These are phyloP conservation scores for Anniella stebbinsi DNA, from an alignment of 2,797 vertebrate genomes.

Conservation along the genomic window DNA sequence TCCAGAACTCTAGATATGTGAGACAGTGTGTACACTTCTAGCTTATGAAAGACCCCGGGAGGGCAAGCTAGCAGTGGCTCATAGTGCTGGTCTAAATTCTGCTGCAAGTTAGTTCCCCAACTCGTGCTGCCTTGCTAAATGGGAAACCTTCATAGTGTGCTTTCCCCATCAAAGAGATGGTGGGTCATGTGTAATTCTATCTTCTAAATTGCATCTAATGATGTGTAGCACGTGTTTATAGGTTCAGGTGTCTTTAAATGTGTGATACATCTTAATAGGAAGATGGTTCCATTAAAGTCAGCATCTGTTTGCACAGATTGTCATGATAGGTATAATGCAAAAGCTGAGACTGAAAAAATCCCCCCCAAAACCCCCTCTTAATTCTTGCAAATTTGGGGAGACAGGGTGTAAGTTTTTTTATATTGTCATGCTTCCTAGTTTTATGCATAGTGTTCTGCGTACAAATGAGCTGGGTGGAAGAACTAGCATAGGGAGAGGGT, in stretches of 20 bases:
- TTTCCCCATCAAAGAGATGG: background rate
- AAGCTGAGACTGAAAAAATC: background rate
- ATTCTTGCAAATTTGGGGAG: background rate
- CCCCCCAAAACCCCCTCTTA: too few species aligned
- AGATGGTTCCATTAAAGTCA: background rate
- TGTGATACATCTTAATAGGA: background rate
- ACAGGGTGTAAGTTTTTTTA: background rate
- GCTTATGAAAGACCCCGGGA: background rate
- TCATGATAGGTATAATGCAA: background rate
- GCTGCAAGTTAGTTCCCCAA: background rate
- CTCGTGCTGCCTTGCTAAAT: background rate
- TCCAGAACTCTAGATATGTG: background rate
- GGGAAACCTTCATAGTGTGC: background rate
- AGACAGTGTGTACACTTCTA: background rate
- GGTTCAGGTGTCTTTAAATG: background rate
- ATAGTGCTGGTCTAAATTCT: background rate
- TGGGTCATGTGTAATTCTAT: background rate
- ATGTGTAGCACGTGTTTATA: background rate
- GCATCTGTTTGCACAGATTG: background rate
- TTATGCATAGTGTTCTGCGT: background rate
- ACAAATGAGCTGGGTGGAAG: background rate
- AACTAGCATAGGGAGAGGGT: background rate
- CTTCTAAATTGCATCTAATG: background rate
- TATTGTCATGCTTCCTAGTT: background rate
- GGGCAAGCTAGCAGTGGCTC: background rate